These are phyloP conservation scores for Microcebus griseorufus DNA, from an alignment of 2,113 vertebrate genomes.

Conservation along the genomic window DNA sequence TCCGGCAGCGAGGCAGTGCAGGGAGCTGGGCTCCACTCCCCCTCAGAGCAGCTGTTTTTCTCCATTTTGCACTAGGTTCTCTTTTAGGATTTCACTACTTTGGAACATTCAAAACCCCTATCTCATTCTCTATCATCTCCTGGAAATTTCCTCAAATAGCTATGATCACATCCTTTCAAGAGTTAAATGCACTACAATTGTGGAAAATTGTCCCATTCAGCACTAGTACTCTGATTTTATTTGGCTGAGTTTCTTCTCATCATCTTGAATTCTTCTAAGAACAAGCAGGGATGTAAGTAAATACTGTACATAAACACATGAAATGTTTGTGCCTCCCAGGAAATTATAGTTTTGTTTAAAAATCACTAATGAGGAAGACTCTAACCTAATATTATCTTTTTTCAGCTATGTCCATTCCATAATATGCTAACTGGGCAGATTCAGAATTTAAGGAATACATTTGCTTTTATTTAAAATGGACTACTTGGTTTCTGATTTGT, in stretches of 20 bases:
- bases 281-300: not conserved
- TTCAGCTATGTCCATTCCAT: not conserved
- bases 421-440: not conserved
- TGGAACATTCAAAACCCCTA: not conserved
- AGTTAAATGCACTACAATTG: not conserved
- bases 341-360: constrained; percentile 45
- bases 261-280: constrained; percentile 20
- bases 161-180: not conserved
- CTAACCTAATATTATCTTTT: constrained; percentile 14
- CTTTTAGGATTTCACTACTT: not conserved
- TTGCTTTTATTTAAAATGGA: constrained; percentile 15
- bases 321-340: not conserved
- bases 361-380: constrained; percentile 11
- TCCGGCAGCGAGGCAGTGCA: not conserved
- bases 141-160: not conserved
- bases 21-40: not conserved
- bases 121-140: not conserved
- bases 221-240: not conserved
- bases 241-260: not conserved
- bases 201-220: not conserved
- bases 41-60: not conserved
- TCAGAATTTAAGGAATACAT: constrained; percentile 26
- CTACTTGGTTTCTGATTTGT: not conserved
- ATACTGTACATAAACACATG: not conserved
- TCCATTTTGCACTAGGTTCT: not conserved